Percentiles rank a stretch among this genome's conserved stretches.
These are phyloP conservation scores for Drosophila bunnanda DNA, from an alignment of 2,888 invertebrate genomes.

Conservation along the genomic window DNA sequence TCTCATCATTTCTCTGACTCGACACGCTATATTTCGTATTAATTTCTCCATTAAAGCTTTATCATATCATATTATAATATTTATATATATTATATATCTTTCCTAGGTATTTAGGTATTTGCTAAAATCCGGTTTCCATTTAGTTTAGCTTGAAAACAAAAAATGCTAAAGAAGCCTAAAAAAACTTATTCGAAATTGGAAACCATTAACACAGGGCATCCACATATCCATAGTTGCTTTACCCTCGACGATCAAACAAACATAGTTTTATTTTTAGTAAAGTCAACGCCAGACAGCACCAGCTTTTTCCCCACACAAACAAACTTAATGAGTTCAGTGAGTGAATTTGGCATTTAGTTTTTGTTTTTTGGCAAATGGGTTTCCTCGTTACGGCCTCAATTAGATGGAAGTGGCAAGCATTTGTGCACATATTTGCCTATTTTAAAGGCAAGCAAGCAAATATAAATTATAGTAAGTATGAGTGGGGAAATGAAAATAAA, in stretches of 20 bases:
- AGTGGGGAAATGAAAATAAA: conserved; percentile 44
- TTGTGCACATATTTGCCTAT: conserved; percentile 71
- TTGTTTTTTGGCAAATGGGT: conserved; percentile 32
- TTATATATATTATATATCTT: background rate
- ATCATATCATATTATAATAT: too few relatives aligned
- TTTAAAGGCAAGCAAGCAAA: conserved; percentile 50
- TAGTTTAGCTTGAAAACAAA: too few relatives aligned
- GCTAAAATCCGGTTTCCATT: background rate
- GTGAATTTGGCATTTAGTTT: conserved; percentile 6
- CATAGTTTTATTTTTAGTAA: conserved; percentile 36
- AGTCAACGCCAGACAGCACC: conserved; percentile 29
- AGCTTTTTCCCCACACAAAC: conserved; percentile 21
- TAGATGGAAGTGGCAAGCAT: conserved; percentile 46
- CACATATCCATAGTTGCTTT: conserved; percentile 19
- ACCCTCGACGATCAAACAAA: conserved; percentile 25
- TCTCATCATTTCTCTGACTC: too few relatives aligned
- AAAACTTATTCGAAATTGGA: conserved; percentile 12
- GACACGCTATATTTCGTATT: too few relatives aligned
- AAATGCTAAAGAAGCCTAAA: background rate
- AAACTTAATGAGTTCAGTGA: conserved; percentile 33
- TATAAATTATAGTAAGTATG: conserved; percentile 9
- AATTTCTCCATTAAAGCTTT: too few relatives aligned
- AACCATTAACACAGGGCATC: conserved; percentile 29
- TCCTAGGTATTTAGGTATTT: background rate
- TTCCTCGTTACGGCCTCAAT: conserved; percentile 19